Base-by-base conservation (phyloP, 2,888 invertebrate genomes). In the Mythimna vitellina region DNA sequence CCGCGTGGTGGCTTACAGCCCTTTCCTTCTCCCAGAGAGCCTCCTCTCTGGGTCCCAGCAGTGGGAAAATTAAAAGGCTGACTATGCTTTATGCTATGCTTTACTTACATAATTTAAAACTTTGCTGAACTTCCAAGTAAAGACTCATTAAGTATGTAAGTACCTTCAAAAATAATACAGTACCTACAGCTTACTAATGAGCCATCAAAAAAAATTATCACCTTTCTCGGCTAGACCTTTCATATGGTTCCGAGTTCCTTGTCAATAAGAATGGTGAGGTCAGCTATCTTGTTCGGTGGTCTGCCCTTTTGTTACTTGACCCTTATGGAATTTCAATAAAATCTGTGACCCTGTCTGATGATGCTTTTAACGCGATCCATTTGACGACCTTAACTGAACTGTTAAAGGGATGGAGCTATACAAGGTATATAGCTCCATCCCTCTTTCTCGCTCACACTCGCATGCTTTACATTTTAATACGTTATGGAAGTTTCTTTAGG, bases 231-330 rank as follows among this genome's bases (percentile, higher is more conserved):
- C 12, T 56, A 60, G 25, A 25, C 76, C 76, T 80, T 78, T 75
- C 29, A 20, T 4, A 32, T 20, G 42, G 76, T 78, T 69, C 65
- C 76, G 69, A 69, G 76, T 78, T 76, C 65, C 76, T 53, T 56
- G 65, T 69, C 68, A 76, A 69, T 75, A 61, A 42, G 10, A 66
- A 51, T 32, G 35, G 57, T 80, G 56, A 74, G 80, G 77, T 68
- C 77, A 74, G 25, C 35, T 10, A 29, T 60, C 60, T 56, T 66
- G 32, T 80, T 73, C 73, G 54, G 54, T 51, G 49, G 38, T 75
- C 61, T 67, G 76, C 81, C 80, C 81, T 80, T 78, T 75, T 32
- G 29, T 14, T 10, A 56, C 29, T 74, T 64, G 76, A 78, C 64
- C 25, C 56, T 14, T 56, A 29, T 5, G 49, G 68, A 75, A 75